Conservation (phyloP, 2,797 vertebrate species). For the Hafferia zeledoni region DNA sequence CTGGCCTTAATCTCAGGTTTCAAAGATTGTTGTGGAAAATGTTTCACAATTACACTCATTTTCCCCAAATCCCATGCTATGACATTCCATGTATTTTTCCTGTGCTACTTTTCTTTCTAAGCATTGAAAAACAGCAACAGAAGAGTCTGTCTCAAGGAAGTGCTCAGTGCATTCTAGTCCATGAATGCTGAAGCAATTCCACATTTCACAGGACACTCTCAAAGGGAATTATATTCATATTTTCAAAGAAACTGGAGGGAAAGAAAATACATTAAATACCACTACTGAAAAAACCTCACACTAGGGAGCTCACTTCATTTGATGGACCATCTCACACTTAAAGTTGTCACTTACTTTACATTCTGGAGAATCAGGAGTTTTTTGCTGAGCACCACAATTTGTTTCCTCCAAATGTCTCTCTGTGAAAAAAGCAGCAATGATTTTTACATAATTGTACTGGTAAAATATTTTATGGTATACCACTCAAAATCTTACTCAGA, state of each 20-base stretch:
- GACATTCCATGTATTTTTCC: neutral
- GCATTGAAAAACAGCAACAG: neutral
- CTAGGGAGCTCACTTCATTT: neutral
- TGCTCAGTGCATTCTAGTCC: neutral
- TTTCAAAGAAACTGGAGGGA: neutral
- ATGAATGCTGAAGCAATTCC: neutral
- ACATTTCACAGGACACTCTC: neutral
- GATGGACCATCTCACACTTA: neutral
- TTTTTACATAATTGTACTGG: neutral
- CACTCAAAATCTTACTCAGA: neutral
- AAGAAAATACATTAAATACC: neutral
- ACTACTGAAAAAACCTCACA: neutral
- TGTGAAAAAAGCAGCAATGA: slow-evolving; percentile 1
- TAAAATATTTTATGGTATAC: neutral
- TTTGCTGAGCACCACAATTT: neutral
- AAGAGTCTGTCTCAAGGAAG: neutral
- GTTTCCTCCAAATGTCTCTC: slow-evolving; percentile 6
- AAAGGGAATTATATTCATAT: neutral
- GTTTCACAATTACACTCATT: neutral
- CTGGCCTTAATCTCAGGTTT: neutral
- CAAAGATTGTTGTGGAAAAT: neutral
- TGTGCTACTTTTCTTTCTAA: neutral
- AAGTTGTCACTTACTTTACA: slow-evolving; percentile 39
- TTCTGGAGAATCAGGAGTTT: neutral
- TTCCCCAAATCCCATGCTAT: neutral